Base-by-base conservation (phyloP, 2,797 vertebrate species). In the Sebastolobus altivelis region DNA sequence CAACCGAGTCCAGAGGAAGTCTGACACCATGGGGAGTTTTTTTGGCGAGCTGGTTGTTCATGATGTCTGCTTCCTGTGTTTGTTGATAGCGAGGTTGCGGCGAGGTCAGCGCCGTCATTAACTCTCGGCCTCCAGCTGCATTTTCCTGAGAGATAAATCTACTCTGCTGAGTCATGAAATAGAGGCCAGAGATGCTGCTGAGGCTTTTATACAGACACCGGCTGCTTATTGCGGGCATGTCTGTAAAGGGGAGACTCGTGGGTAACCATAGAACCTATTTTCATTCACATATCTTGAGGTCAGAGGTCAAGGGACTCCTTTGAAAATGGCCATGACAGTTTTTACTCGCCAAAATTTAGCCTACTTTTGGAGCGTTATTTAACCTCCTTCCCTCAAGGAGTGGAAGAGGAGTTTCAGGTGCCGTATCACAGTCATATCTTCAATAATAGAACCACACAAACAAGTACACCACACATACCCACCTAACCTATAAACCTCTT, bases 51-150 rank as follows among this genome's bases (percentile, higher is more conserved):
- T 13, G 62, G 59, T 8, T n/a, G 71, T 37, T 75, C 33, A 2
- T 33, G 59, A 60, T 4, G 77, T 62, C 77, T 78, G 74, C 63
- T 83, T 89, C 87, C 85, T 85, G 79, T 46, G 59, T 86, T 81
- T 74, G 87, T 72, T 0, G 67, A 83, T 74, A 75, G 65, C 29
- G 40, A 74, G 83, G 84, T 72, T 7, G 40, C 16, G 3, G 29
- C 12, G 38, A 75, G 81, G 79, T 75, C 69, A 62, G 25, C 6
- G 38, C 4, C 0, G 55, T 22, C 59, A 1, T 78, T 66, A 72
- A 43, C 40, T 43, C 60, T 74, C 20, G 2, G 29, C 37, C 56
- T 54, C 49, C 78, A 37, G 59, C 68, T 65, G 46, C 35, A 49
- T 37, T 74, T 79, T 84, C 27, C 72, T 33, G 60, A 13, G 0